Percentiles rank a stretch among this genome's conserved stretches.
Conservation (phyloP, 2,797 vertebrate species). For the Epinephelus coioides region DNA sequence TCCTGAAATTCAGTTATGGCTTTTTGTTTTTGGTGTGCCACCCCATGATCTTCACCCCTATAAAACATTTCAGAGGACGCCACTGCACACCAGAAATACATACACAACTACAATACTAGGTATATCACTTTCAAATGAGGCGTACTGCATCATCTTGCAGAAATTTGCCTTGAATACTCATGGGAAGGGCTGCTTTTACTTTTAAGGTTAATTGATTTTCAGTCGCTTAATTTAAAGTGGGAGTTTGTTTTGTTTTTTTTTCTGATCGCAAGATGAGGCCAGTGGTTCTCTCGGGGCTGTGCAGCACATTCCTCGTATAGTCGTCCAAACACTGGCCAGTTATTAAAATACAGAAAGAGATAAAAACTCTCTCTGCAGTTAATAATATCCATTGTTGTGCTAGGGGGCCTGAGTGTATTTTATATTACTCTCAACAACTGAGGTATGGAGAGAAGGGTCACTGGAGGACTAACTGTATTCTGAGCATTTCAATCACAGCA, state of each 20-base stretch:
- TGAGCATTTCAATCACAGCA: constrained; percentile 2
- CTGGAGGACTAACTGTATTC: constrained; percentile 7
- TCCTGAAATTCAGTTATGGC: no score
- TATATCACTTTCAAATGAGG: constrained; percentile 19
- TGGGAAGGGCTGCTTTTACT: constrained; percentile 8
- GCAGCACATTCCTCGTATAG: constrained; percentile 14
- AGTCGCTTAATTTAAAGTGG: constrained; percentile 43
- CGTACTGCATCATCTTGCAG: not conserved
- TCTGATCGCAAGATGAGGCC: constrained; percentile 43
- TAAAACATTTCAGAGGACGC: no score
- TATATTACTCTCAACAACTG: constrained; percentile 29
- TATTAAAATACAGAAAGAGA: constrained; percentile 61
- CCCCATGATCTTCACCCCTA: no score
- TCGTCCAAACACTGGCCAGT: constrained; percentile 41
- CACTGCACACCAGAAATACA: not conserved
- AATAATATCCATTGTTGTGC: constrained; percentile 42
- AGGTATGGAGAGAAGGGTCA: constrained; percentile 17
- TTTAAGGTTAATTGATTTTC: constrained; percentile 63
- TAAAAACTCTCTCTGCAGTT: constrained; percentile 37
- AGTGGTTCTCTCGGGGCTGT: constrained; percentile 26
- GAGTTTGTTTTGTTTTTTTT: constrained; percentile 21
- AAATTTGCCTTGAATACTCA: not conserved
- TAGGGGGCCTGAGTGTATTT: constrained; percentile 25
- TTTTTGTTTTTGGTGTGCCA: no score
- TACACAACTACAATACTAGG: not conserved